Evolutionary conservation across 2,113 vertebrate species (phyloP).

Genomic region (Spea bombifrons): DNA sequence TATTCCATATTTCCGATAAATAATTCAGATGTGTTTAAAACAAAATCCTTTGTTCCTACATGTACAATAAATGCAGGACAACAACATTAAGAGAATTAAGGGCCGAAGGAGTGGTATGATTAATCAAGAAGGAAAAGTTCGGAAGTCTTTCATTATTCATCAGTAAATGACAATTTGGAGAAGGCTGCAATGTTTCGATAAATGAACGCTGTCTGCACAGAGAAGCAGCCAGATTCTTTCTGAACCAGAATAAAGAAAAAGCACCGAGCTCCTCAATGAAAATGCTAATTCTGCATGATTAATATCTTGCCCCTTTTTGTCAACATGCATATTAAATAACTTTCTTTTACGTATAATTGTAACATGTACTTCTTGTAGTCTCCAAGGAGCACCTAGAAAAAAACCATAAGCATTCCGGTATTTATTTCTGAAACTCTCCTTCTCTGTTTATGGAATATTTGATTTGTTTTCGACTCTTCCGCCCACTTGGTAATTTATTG

Average conservation of each 20-base stretch:
- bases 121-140: conserved; percentile 62
- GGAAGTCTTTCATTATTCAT: conserved; percentile 61
- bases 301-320: conserved; percentile 72
- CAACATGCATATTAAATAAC: conserved; percentile 73
- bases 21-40: conserved; percentile 55
- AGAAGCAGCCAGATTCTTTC: conserved; percentile 54
- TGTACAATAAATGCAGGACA: conserved; percentile 36
- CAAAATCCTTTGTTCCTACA: conserved; percentile 54
- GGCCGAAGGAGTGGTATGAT: conserved; percentile 57
- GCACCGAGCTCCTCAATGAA: conserved; percentile 67
- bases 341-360: conserved; percentile 62
- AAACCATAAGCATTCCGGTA: not conserved
- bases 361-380: conserved; percentile 58
- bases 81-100: conserved; percentile 50
- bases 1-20: conserved; percentile 29
- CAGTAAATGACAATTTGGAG: conserved; percentile 58
- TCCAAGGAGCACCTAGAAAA: conserved; percentile 45
- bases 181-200: conserved; percentile 64
- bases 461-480: not conserved
- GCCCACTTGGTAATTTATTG: not conserved
- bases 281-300: conserved; percentile 72
- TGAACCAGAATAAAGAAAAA: conserved; percentile 56
- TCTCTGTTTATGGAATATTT: conserved; percentile 8
- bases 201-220: conserved; percentile 52
- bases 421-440: not conserved